These are phyloP conservation scores for Brachynemurus nebulosus DNA, from an alignment of 2,888 invertebrate genomes.

Conservation along the genomic window DNA sequence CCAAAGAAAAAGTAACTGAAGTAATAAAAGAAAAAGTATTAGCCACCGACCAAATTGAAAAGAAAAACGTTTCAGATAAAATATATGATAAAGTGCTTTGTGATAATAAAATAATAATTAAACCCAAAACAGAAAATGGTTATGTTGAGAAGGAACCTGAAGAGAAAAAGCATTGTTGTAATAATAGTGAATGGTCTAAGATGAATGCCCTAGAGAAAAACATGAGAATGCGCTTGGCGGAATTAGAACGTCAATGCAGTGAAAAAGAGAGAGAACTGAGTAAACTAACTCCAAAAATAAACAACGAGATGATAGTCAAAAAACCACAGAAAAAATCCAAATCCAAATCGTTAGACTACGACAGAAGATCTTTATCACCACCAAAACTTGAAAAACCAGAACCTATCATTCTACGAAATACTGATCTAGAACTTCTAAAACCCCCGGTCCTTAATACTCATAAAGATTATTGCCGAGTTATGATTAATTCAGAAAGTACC, in stretches of 20 bases:
- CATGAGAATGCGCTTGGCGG: slow-evolving; percentile 67
- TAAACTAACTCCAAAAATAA: slow-evolving; percentile 46
- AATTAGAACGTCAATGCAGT: slow-evolving; percentile 65
- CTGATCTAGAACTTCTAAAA: slow-evolving; percentile 26
- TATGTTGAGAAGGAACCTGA: slow-evolving; percentile 27
- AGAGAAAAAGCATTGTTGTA: slow-evolving; percentile 31
- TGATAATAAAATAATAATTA: neutral
- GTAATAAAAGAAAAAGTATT: neutral
- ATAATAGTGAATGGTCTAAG: slow-evolving; percentile 27
- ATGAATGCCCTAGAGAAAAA: slow-evolving; percentile 66
- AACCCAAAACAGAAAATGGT: neutral
- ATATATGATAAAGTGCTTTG: neutral
- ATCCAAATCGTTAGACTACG: slow-evolving; percentile 31
- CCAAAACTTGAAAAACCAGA: slow-evolving; percentile 28
- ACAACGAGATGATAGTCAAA: slow-evolving; percentile 26
- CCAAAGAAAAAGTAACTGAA: neutral
- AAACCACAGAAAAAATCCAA: slow-evolving; percentile 33
- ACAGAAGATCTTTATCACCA: slow-evolving; percentile 26
- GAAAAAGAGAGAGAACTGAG: slow-evolving; percentile 75
- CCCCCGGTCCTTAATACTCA: slow-evolving; percentile 30
- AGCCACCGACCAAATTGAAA: neutral
- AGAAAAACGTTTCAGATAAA: neutral
- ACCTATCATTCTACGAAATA: slow-evolving; percentile 19
- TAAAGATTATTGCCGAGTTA: slow-evolving; percentile 14
- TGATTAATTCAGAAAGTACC: slow-evolving; percentile 15